Conservation (phyloP, 2,797 vertebrate genomes). For the Typhlichthys eigenmanni region DNA sequence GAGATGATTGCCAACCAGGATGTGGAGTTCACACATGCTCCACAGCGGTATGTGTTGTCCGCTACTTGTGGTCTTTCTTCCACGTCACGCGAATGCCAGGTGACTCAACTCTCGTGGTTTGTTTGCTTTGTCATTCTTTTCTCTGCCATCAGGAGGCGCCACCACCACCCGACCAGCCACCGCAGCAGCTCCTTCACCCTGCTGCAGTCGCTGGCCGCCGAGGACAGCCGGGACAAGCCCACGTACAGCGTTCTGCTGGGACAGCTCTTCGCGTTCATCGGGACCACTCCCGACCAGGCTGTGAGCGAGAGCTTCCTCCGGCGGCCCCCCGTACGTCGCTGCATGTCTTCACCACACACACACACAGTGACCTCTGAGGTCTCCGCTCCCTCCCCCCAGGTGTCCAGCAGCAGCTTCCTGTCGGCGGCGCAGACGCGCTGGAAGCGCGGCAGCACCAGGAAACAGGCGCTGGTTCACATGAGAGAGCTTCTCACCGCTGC, state of each 20-base stretch:
- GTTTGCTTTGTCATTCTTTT: background rate
- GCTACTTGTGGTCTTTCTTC: background rate
- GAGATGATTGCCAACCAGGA: conserved; percentile 98
- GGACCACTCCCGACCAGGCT: conserved; percentile 94
- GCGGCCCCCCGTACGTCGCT: background rate
- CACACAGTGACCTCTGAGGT: background rate
- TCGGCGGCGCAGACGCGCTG: conserved; percentile 95
- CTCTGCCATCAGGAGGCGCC: conserved; percentile 83
- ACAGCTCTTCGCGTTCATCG: conserved; percentile 98
- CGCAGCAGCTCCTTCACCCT: conserved; percentile 97
- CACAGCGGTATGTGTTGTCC: conserved; percentile 78
- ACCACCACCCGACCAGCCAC: conserved; percentile 91
- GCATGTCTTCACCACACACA: background rate
- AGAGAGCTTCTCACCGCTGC: conserved; percentile 94
- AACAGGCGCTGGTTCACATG: conserved; percentile 97
- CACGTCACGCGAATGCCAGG: background rate
- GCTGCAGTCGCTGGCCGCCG: conserved; percentile 89
- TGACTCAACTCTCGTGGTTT: background rate
- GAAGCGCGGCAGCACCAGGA: conserved; percentile 93
- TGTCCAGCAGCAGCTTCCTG: conserved; percentile 96
- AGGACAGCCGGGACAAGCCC: conserved; percentile 93
- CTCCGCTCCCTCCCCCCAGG: conserved; percentile 71
- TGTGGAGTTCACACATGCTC: conserved; percentile 89
- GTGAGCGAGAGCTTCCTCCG: conserved; percentile 69
- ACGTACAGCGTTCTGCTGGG: conserved; percentile 95